Percentiles rank a stretch among this genome's conserved stretches.
These are phyloP conservation scores for Mycteria americana DNA, from an alignment of 2,797 vertebrate species.

Conservation along the genomic window DNA sequence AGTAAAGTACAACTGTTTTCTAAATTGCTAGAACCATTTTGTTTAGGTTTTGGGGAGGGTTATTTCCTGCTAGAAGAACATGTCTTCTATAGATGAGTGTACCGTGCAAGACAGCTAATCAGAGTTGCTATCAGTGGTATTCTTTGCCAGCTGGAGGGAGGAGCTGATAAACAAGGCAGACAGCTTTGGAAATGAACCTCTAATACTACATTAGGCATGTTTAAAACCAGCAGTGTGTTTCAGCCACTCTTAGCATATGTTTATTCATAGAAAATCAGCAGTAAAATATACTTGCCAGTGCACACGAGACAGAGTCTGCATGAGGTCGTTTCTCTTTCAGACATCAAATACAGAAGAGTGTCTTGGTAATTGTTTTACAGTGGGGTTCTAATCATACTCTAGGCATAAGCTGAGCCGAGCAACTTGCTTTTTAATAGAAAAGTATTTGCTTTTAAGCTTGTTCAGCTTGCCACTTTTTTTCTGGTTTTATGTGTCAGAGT, in stretches of 20 bases:
- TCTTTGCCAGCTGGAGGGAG: slow-evolving; percentile 57
- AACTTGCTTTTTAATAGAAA: slow-evolving; percentile 68
- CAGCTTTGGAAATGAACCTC: slow-evolving; percentile 53
- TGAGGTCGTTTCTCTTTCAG: slow-evolving; percentile 60
- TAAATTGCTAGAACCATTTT: slow-evolving; percentile 50
- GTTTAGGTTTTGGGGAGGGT: background rate
- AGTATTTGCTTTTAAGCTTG: slow-evolving; percentile 60
- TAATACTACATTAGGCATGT: slow-evolving; percentile 54
- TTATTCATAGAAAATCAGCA: slow-evolving; percentile 74
- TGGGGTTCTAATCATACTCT: slow-evolving; percentile 69
- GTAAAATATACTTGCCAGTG: slow-evolving; percentile 42
- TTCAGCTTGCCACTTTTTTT: slow-evolving; percentile 26
- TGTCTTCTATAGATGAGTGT: background rate
- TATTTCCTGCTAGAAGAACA: slow-evolving; percentile 21
- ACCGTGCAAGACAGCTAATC: background rate
- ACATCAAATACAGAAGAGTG: slow-evolving; percentile 60
- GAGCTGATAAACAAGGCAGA: slow-evolving; percentile 57
- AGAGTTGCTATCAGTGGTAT: slow-evolving; percentile 33
- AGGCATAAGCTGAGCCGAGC: slow-evolving; percentile 36
- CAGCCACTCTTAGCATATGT: slow-evolving; percentile 56
- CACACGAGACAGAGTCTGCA: slow-evolving; percentile 41
- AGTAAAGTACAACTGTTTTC: slow-evolving; percentile 19
- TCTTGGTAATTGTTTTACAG: slow-evolving; percentile 72
- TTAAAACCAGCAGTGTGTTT: slow-evolving; percentile 69
- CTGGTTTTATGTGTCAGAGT: slow-evolving; percentile 6